A percentile compares a stretch with the other conserved stretches of the same genome.
Conservation (phyloP, 2,888 invertebrate species). For the Phortica magna region DNA sequence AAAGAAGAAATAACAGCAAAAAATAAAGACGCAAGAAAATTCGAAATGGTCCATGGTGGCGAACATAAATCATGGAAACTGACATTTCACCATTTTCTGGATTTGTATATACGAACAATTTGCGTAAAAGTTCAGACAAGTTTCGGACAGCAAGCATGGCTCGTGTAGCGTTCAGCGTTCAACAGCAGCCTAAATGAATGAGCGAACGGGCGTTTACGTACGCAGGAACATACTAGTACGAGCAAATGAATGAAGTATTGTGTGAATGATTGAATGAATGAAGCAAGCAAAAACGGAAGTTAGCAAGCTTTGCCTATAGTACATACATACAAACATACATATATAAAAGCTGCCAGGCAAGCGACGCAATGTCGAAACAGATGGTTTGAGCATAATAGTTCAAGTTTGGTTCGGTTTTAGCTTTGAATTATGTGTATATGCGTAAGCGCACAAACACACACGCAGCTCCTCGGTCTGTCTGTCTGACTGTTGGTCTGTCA, state of each 20-base stretch:
- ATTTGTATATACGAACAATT: slow-evolving; percentile 55
- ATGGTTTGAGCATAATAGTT: not conserved
- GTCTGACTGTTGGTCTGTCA: not conserved
- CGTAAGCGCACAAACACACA: not conserved
- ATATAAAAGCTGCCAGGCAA: not conserved
- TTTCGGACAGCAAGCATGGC: slow-evolving; percentile 6
- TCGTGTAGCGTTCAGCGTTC: not conserved
- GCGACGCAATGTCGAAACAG: not conserved
- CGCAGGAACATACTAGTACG: no score
- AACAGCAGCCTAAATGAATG: not conserved
- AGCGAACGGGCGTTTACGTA: not conserved
- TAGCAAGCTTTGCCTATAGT: no score
- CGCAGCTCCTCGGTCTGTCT: no score
- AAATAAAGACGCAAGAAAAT: slow-evolving; percentile 49
- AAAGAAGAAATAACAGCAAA: slow-evolving; percentile 40
- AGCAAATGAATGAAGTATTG: slow-evolving; percentile 9
- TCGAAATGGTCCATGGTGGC: slow-evolving; percentile 66
- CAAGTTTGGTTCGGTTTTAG: not conserved
- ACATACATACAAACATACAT: not conserved
- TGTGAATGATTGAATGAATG: slow-evolving; percentile 16
- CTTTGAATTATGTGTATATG: not conserved
- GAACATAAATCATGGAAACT: slow-evolving; percentile 76
- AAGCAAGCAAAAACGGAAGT: not conserved
- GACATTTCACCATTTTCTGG: slow-evolving; percentile 72
- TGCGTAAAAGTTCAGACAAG: slow-evolving; percentile 49